Evolutionary conservation across 2,113 vertebrate species (phyloP), one percentile per base, ranked within the genome.

Genomic region (Piaya cayana): DNA sequence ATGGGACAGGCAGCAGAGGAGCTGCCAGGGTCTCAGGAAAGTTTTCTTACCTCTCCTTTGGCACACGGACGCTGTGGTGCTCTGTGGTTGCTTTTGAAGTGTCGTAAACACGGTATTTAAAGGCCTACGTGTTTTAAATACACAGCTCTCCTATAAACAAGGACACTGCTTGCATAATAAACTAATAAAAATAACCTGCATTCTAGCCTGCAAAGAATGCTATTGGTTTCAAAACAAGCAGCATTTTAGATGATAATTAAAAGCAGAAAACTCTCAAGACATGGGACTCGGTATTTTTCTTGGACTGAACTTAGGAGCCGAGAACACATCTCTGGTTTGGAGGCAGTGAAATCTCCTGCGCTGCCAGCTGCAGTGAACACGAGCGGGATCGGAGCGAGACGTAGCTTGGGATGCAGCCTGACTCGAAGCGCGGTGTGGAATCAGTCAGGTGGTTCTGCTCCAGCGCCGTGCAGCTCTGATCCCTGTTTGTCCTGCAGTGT

Each of bases 141-240:
- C 82, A 56, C 56, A 63, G 68, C 55, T 93, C 75, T 93, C 88
- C 93, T 94, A 94, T 96, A 96, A 96, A 97, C 96, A 96, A 95
- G 94, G 93, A 85, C 69, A 34, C 30, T 86, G 92, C 91, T 96
- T 96, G 96, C 96, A 97, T 94, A 96, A 96, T 96, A 95, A 97
- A 92, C 96, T 95, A 94, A 96, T 93, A 97, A 96, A 96, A 97
- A 97, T 96, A 96, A 96, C 96, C 97, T 97, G 97, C 93, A 88
- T 93, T 94, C 90, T 95, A 95, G 95, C 92, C 95, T 95, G 94
- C 94, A 97, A 95, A 95, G 95, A 97, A 94, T 93, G 94, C 76
- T 5, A 93, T 96, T 88, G 82, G 87, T 96, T 96, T 95, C 96
- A 97, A 96, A 97, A 88, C 90, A 94, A 95, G 86, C 96, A 91